These are phyloP conservation scores for Tiliacea aurago DNA, from an alignment of 2,888 invertebrate genomes.

Conservation along the genomic window DNA sequence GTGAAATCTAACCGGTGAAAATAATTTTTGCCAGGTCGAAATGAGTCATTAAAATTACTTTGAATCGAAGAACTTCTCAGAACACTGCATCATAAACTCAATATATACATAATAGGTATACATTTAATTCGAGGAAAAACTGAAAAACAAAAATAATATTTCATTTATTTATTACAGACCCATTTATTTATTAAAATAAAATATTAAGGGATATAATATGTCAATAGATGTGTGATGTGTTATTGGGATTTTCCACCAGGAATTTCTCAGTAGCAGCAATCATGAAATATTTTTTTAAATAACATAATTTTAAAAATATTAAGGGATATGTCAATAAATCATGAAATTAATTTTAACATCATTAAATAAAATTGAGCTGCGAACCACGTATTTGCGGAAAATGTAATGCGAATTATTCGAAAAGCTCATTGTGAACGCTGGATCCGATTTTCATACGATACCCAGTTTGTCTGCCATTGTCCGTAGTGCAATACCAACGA, in stretches of 20 bases:
- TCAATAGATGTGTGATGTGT: too few relatives aligned
- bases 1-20: neutral
- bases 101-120: too few relatives aligned
- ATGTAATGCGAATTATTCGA: conserved; percentile 57
- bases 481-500: conserved; percentile 64
- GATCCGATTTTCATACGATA: conserved; percentile 63
- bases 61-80: neutral
- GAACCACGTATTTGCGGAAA: conserved; percentile 41
- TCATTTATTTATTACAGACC: neutral
- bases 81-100: neutral
- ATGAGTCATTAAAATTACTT: neutral
- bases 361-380: conserved; percentile 40
- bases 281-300: too few relatives aligned
- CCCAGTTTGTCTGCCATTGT: conserved; percentile 65
- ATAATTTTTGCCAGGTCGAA: neutral
- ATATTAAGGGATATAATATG: neutral
- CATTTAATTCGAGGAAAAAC: neutral
- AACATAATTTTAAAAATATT: too few relatives aligned
- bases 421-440: conserved; percentile 55
- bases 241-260: too few relatives aligned
- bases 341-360: conserved; percentile 25
- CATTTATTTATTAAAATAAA: conserved; percentile 7
- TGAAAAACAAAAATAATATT: neutral
- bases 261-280: too few relatives aligned
- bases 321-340: conserved; percentile 22